Conservation (phyloP, 2,797 vertebrate genomes). For the Leptodon cayanensis region DNA sequence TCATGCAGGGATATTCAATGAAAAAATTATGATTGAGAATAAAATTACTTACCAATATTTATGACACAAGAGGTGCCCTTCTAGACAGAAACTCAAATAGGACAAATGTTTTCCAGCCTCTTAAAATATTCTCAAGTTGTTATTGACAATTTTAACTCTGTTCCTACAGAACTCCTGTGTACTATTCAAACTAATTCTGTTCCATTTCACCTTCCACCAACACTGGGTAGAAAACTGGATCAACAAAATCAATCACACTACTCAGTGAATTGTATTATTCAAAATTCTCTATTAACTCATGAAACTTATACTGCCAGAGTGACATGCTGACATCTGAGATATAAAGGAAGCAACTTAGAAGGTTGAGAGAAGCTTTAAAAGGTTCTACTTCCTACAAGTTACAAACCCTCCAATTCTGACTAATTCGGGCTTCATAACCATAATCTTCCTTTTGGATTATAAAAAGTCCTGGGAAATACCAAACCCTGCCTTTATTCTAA, state of each 20-base stretch:
- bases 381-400: neutral
- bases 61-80: neutral
- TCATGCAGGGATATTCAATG: neutral
- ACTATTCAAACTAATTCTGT: neutral
- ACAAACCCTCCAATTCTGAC: neutral
- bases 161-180: neutral
- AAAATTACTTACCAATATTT: neutral
- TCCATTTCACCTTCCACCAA: neutral
- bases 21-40: neutral
- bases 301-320: neutral
- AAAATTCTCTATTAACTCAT: neutral
- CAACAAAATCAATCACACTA: neutral
- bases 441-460: neutral
- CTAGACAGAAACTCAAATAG: neutral
- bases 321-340: neutral
- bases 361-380: neutral
- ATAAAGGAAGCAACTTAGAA: neutral
- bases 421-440: neutral
- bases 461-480: neutral
- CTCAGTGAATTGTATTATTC: neutral
- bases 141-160: neutral
- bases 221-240: neutral
- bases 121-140: neutral
- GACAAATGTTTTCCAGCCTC: neutral
- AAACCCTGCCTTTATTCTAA: neutral